These are phyloP conservation scores for Drosophila trapezifrons DNA, from an alignment of 1,140 invertebrate species.

Conservation along the genomic window DNA sequence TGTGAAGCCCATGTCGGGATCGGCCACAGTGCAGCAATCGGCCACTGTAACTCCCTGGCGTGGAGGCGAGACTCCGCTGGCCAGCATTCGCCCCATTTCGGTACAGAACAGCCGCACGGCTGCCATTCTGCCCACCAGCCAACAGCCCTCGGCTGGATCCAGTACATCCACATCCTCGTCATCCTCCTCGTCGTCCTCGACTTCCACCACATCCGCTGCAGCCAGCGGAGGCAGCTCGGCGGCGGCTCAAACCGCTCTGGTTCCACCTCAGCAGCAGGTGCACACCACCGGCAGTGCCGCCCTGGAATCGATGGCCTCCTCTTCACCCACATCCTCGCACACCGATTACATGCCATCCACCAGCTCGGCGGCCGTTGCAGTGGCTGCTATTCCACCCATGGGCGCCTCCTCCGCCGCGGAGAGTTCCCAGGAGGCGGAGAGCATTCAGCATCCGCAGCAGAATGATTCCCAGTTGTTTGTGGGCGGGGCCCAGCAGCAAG, in stretches of 20 bases:
- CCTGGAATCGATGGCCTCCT: conserved; percentile 85
- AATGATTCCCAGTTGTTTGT: conserved; percentile 80
- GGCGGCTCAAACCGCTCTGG: conserved; percentile 85
- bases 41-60: conserved; percentile 87
- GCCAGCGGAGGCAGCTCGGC: conserved; percentile 64
- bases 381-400: conserved; percentile 85
- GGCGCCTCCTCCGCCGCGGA: conserved; percentile 79
- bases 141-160: conserved; percentile 60
- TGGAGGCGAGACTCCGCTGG: conserved; percentile 91
- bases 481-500: conserved; percentile 87
- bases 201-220: conserved; percentile 67
- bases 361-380: conserved; percentile 86
- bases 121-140: conserved; percentile 91
- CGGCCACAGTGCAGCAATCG: conserved; percentile 84
- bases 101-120: conserved; percentile 89
- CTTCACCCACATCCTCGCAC: conserved; percentile 87
- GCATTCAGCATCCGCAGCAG: conserved; percentile 77
- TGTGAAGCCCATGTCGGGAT: conserved; percentile 96
- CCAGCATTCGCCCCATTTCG: conserved; percentile 96
- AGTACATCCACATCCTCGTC: conserved; percentile 56
- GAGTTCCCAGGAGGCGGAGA: conserved; percentile 83
- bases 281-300: conserved; percentile 86
- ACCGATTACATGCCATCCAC: conserved; percentile 90
- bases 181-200: conserved; percentile 48
- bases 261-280: conserved; percentile 87